Conservation (phyloP, 2,797 vertebrate genomes). For the Uromys caudimaculatus region DNA sequence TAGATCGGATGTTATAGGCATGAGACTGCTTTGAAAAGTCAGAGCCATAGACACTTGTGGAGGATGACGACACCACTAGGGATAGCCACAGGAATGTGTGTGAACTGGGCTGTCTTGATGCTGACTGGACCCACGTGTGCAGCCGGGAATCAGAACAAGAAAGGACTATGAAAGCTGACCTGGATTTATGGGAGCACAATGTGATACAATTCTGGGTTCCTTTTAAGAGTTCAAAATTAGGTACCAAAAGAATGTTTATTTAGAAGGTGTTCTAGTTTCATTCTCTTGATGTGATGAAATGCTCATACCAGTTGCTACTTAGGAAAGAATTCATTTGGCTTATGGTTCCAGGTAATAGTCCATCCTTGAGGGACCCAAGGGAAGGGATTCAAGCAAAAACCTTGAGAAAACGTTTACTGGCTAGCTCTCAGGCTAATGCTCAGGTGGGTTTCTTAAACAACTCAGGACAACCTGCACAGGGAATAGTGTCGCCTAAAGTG, state of each 20-base stretch:
- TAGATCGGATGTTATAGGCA: background rate
- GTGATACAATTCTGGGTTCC: background rate
- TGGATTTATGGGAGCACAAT: background rate
- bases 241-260: slow-evolving; percentile 27
- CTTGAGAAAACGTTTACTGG: background rate
- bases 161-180: accelerated
- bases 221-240: slow-evolving; percentile 24
- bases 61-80: background rate
- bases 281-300: background rate
- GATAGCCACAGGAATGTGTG: background rate
- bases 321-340: background rate
- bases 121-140: background rate
- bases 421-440: background rate
- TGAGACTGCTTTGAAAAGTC: slow-evolving; percentile 16
- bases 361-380: background rate
- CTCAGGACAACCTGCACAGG: background rate
- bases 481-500: background rate
- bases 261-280: background rate
- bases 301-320: background rate
- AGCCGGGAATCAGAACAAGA: background rate
- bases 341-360: background rate
- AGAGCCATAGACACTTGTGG: background rate
- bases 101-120: too few species aligned
- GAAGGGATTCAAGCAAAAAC: background rate
- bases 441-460: background rate